phyloP scores from a whole-genome alignment of 2,888 invertebrate species.

The Phyllotreta striolata region DNA sequence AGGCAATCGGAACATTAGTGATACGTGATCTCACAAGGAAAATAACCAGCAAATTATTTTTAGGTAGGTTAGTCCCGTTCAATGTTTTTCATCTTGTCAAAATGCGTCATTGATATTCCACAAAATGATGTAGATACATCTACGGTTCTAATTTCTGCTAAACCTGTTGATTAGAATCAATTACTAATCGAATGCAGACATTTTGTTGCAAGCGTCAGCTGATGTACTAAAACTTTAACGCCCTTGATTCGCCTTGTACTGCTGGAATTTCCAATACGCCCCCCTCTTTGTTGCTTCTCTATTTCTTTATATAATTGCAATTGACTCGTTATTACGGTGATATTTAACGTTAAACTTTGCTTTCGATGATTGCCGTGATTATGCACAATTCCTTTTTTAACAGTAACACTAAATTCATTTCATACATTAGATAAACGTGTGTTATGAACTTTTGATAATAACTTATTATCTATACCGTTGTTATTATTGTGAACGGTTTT shows the following conservation, averaged over 20 bases:
- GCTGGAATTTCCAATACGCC: conserved; percentile 44
- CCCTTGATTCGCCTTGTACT: conserved; percentile 46
- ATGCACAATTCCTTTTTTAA: conserved; percentile 11
- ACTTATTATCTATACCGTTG: conserved; percentile 4
- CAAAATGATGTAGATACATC: conserved; percentile 41
- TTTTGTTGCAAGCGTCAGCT: conserved; percentile 41
- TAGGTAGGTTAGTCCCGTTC: conserved; percentile 58
- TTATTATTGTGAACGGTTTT: conserved; percentile 12
- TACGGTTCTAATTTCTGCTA: conserved; percentile 34
- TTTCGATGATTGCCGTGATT: conserved; percentile 16
- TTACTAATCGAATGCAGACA: conserved; percentile 33
- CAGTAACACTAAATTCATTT: conserved; percentile 12
- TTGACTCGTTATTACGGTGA: conserved; percentile 22
- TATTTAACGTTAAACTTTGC: conserved; percentile 28
- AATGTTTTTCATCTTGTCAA: conserved; percentile 58
- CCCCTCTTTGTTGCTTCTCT: conserved; percentile 47
- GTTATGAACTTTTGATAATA: conserved; percentile 38
- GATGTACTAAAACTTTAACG: conserved; percentile 41
- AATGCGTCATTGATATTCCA: conserved; percentile 57
- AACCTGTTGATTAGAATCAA: conserved; percentile 46
- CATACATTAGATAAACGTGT: conserved; percentile 30
- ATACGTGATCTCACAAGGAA: conserved; percentile 47
- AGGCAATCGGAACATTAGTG: conserved; percentile 45
- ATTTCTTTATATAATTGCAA: conserved; percentile 33
- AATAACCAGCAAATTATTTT: conserved; percentile 40